Conservation (phyloP, 2,888 invertebrate species). For the Tortrix viridana region DNA sequence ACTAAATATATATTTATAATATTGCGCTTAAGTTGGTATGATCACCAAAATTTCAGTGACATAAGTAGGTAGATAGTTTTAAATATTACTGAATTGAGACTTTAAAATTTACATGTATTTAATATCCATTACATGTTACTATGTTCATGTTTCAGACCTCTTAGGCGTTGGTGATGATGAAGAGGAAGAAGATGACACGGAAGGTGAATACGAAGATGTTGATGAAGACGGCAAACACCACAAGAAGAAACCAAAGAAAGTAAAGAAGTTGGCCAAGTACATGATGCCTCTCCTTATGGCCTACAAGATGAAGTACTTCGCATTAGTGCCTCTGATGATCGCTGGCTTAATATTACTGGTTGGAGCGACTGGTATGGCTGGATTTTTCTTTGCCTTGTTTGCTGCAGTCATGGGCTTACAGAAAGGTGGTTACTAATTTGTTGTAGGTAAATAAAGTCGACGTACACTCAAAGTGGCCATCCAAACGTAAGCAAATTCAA, state of each 20-base stretch:
- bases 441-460: constrained; percentile 55
- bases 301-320: constrained; percentile 92
- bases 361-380: constrained; percentile 91
- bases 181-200: constrained; percentile 58
- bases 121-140: not conserved
- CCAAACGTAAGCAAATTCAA: constrained; percentile 55
- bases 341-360: constrained; percentile 89
- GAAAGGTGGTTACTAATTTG: constrained; percentile 70
- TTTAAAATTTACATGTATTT: no score
- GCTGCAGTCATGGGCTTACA: constrained; percentile 92
- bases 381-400: constrained; percentile 94
- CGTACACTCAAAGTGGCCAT: constrained; percentile 70
- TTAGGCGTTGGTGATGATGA: constrained; percentile 67
- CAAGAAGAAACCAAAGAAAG: constrained; percentile 61
- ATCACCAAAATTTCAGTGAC: not conserved
- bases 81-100: no score
- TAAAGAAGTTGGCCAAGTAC: constrained; percentile 87
- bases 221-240: constrained; percentile 54
- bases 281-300: constrained; percentile 90
- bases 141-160: constrained; percentile 58
- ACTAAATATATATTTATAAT: no score
- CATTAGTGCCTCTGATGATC: constrained; percentile 89
- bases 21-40: not conserved
- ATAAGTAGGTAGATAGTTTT: not conserved
- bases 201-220: constrained; percentile 57